phyloP scores from a whole-genome alignment of 2,113 vertebrate species.

The Lophochroa leadbeateri region DNA sequence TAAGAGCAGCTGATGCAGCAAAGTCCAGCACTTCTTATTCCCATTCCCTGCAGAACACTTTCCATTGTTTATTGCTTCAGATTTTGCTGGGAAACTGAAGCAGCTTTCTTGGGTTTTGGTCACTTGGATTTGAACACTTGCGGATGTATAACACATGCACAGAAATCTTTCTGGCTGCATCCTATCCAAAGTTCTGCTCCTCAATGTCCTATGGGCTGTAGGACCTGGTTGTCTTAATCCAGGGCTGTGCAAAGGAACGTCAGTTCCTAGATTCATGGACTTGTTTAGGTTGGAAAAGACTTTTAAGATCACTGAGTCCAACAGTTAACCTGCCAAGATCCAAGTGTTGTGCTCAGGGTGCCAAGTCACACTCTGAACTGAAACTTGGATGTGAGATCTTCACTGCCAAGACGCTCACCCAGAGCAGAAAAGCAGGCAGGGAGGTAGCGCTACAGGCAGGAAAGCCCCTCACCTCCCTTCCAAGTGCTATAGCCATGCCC shows the following conservation, averaged over 20 bases:
- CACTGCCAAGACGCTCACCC: neutral
- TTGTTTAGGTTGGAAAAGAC: neutral
- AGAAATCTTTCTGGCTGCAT: neutral
- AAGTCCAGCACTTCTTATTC: neutral
- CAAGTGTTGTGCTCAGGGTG: neutral
- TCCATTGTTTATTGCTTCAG: neutral
- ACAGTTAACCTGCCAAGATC: neutral
- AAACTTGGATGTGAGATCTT: rapidly evolving
- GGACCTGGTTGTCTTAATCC: neutral
- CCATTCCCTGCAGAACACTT: neutral
- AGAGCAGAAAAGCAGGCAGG: neutral
- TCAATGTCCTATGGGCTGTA: neutral
- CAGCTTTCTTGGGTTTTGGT: neutral
- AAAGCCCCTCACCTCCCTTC: neutral
- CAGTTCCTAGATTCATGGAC: neutral
- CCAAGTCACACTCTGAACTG: neutral
- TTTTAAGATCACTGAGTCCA: neutral
- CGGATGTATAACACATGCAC: neutral
- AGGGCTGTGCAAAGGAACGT: neutral
- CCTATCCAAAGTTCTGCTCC: neutral
- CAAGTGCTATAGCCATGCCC: rapidly evolving
- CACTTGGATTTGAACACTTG: neutral
- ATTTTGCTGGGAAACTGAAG: neutral
- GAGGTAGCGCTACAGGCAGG: neutral
- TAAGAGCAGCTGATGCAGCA: neutral